Base-by-base conservation (phyloP, 2,113 vertebrate genomes). In the Mesoclemmys tuberculata region DNA sequence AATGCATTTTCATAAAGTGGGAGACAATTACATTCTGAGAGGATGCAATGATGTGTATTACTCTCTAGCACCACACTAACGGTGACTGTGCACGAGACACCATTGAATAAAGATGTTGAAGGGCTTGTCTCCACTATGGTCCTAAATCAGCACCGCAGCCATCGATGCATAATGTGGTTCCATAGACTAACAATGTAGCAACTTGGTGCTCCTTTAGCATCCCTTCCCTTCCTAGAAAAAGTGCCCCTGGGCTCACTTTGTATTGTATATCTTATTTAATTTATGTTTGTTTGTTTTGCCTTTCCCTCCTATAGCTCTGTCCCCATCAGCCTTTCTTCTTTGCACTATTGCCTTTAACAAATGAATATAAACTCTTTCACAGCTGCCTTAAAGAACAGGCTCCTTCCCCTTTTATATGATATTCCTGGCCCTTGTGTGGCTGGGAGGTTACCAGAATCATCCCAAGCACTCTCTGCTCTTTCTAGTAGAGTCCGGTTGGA, bases 21-120 rank as follows among this genome's bases (percentile, higher is more conserved):
- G 8, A 29, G 49, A n/a, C 38, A 22, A 3, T 4, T 14, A 21
- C 6, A 1, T 46, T 55, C 49, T 0, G 1, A 2, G 44, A 13
- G 19, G 41, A 13, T 3, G n/a, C 0, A 29, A 19, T 26, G 18
- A 35, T 2, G 0, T 10, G 4, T 5, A 22, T 51, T 41, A 27
- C 48, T 75, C 52, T 14, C 12, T 41, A 0, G 2, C 10, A 35
- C 10, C 64, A 58, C 71, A 52, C 22, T 41, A 26, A 44, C 44
- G 24, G 71, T 75, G 71, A 26, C 1, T 10, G 71, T 44, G 10
- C 71, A 44, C 24, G 10, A 75, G 71, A 75, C 10, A 10, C 38
- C 71, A 6, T 44, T 44, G 1, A 41, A 54, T 8, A 35, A 75
- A 84, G 49, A 10, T 8, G n/a, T 18, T 18, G 51, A 52, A 52